A percentile compares a stretch with the other conserved stretches of the same genome.
These are phyloP conservation scores for Dolichopus griseipennis DNA, from an alignment of 2,888 invertebrate species.

Conservation along the genomic window DNA sequence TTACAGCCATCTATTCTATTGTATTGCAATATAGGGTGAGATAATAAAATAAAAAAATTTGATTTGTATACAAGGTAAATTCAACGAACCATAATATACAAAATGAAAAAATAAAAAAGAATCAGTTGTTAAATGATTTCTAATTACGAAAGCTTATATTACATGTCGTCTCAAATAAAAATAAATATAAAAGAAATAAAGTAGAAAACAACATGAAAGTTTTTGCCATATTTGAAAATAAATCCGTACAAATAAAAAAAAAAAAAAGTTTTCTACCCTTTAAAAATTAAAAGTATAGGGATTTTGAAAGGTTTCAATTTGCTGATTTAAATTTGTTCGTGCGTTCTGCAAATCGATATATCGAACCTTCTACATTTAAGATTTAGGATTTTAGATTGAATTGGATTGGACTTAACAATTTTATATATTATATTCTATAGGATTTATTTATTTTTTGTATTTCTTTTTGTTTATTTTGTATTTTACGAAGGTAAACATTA, in stretches of 20 bases:
- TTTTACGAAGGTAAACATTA: too few relatives aligned
- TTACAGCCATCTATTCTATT: too few relatives aligned
- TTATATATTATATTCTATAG: too few relatives aligned
- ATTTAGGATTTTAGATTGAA: too few relatives aligned
- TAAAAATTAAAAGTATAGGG: not conserved
- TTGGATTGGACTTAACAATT: too few relatives aligned
- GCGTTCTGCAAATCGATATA: too few relatives aligned
- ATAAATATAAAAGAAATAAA: not conserved
- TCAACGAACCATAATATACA: not conserved
- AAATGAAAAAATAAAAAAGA: not conserved
- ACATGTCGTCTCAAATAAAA: not conserved
- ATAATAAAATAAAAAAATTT: too few relatives aligned
- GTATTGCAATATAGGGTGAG: too few relatives aligned
- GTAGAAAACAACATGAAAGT: not conserved
- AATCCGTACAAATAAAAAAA: not conserved
- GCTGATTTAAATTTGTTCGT: too few relatives aligned
- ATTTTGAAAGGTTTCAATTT: not conserved
- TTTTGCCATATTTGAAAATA: constrained; percentile 7
- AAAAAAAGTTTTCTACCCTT: not conserved
- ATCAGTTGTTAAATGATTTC: not conserved
- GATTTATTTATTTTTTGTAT: too few relatives aligned
- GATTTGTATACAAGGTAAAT: not conserved
- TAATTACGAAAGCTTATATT: not conserved
- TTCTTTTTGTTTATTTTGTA: too few relatives aligned
- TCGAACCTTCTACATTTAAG: too few relatives aligned